Evolutionary conservation across 1,140 invertebrate genomes (phyloP).

Genomic region (Ips nitidus): DNA sequence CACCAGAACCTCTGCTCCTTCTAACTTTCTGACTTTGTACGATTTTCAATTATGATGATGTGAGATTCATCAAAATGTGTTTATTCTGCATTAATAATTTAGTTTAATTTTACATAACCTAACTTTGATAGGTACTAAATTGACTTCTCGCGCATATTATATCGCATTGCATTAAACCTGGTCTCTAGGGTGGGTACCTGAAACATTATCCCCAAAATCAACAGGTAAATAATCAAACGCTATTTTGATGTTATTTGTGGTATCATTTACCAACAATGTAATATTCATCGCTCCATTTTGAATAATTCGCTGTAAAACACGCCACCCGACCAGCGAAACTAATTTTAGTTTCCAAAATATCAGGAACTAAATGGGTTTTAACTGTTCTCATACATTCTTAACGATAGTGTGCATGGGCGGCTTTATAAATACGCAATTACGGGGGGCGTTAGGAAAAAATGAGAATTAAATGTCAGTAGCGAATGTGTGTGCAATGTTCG

Average conservation of each 20-base stretch:
- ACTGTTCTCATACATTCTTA: slow-evolving; percentile 16
- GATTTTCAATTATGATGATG: too few relatives aligned
- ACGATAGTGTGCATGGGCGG: neutral
- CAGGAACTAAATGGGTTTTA: slow-evolving; percentile 12
- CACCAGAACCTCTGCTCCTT: too few relatives aligned
- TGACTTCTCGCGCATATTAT: neutral
- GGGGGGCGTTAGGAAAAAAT: too few relatives aligned
- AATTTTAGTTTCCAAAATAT: slow-evolving; percentile 9
- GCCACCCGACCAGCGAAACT: neutral
- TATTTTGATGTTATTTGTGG: slow-evolving; percentile 12
- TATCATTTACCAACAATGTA: slow-evolving; percentile 10
- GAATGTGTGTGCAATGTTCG: too few relatives aligned
- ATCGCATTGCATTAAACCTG: slow-evolving; percentile 1
- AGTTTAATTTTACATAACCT: too few relatives aligned
- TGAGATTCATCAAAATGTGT: too few relatives aligned
- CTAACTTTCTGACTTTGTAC: too few relatives aligned
- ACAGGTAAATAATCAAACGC: slow-evolving; percentile 5
- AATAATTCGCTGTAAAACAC: slow-evolving; percentile 17
- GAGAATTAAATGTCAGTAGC: too few relatives aligned
- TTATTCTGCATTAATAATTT: too few relatives aligned
- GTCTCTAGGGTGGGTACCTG: slow-evolving; percentile 3
- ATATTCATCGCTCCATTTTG: slow-evolving; percentile 4
- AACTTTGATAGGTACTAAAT: too few relatives aligned
- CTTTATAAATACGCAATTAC: too few relatives aligned
- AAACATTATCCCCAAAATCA: slow-evolving; percentile 1